Evolutionary conservation across 2,888 invertebrate genomes (phyloP).

Genomic region (Cabera pusaria): DNA sequence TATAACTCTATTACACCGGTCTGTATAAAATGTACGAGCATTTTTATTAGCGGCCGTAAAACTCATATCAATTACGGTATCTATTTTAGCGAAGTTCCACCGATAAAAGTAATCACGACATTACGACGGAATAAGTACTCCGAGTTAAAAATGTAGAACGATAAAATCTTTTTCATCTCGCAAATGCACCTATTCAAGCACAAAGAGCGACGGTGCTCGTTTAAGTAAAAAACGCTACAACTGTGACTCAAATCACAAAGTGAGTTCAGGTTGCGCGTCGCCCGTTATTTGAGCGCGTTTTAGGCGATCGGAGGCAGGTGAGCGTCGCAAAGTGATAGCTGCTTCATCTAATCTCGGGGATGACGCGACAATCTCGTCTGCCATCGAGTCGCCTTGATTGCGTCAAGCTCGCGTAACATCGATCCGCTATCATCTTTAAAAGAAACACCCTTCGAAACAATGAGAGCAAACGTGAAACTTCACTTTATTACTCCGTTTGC

Average conservation of each 20-base stretch:
- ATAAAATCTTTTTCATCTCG: conserved; percentile 37
- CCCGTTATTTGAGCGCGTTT: conserved; percentile 37
- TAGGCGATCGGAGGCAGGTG: conserved; percentile 44
- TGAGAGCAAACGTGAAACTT: conserved; percentile 54
- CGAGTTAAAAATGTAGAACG: conserved; percentile 33
- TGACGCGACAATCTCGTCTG: conserved; percentile 52
- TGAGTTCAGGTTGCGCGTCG: conserved; percentile 38
- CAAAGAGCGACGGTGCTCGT: conserved; percentile 35
- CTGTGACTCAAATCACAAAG: conserved; percentile 46
- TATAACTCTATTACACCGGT: conserved; percentile 34
- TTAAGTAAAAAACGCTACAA: conserved; percentile 49
- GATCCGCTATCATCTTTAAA: conserved; percentile 35
- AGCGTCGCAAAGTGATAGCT: conserved; percentile 49
- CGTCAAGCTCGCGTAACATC: conserved; percentile 37
- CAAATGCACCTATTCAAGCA: conserved; percentile 37
- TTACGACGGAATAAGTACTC: conserved; percentile 32
- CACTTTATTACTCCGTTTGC: conserved; percentile 64
- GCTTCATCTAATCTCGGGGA: conserved; percentile 51
- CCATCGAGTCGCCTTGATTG: conserved; percentile 60
- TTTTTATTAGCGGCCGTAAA: conserved; percentile 32
- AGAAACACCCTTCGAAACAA: conserved; percentile 52
- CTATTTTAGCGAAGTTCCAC: conserved; percentile 29
- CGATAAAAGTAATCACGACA: conserved; percentile 32
- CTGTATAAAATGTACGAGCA: conserved; percentile 33
- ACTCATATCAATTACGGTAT: conserved; percentile 35